Conservation (phyloP, 2,888 invertebrate species). For the Campoplex capitator region DNA sequence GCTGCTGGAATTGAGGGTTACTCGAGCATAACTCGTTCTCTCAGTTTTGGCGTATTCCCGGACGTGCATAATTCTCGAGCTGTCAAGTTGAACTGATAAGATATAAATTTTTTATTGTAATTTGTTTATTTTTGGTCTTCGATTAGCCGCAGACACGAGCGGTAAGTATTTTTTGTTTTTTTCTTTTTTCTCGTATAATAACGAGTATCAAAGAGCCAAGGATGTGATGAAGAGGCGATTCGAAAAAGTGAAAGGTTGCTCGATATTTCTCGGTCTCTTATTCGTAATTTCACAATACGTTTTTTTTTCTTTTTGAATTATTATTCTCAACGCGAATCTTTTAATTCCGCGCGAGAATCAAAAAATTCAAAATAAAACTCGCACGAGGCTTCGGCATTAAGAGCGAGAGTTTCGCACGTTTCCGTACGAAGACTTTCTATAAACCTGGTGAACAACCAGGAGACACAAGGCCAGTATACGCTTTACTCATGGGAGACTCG, state of each 20-base stretch:
- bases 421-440: conserved; percentile 41
- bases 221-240: conserved; percentile 8
- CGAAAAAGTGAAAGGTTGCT: conserved; percentile 55
- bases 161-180: background rate
- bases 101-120: conserved; percentile 4
- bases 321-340: conserved; percentile 4
- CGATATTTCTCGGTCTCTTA: conserved; percentile 30
- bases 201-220: conserved; percentile 12
- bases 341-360: conserved; percentile 7
- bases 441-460: conserved; percentile 28
- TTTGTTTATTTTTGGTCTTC: conserved; percentile 9
- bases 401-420: conserved; percentile 51
- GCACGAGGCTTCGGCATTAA: background rate
- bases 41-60: conserved; percentile 30
- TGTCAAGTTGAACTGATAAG: conserved; percentile 52
- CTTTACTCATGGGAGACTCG: conserved; percentile 25
- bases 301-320: conserved; percentile 4
- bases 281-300: background rate
- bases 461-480: conserved; percentile 32
- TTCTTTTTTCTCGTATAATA: background rate
- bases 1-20: conserved; percentile 58
- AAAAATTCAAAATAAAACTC: conserved; percentile 28
- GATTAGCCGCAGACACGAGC: conserved; percentile 3
- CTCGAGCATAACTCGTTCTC: conserved; percentile 58
- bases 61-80: conserved; percentile 36